Evolutionary conservation across 2,888 invertebrate genomes (phyloP), one percentile per base, ranked within the genome.

Genomic region (Clusia tigrina): DNA sequence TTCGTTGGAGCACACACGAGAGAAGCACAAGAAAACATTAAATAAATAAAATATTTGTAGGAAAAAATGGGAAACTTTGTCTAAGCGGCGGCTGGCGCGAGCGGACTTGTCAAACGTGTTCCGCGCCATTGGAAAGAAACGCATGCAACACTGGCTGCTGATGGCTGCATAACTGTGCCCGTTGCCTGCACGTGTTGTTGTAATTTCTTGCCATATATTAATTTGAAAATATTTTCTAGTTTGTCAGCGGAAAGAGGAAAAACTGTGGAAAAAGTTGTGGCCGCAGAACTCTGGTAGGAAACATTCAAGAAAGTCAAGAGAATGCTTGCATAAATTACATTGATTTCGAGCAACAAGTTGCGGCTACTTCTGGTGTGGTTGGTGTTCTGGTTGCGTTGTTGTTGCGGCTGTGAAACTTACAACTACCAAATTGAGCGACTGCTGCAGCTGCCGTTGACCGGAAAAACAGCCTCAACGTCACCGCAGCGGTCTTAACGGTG

Each of bases 101-200:
- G 46, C 57, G 73, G 76, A 53, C 74, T 76, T 74, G 74, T 76
- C 74, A 74, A 74, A 74, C 74, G 75, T 76, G 74, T 74, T 74
- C 61, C 67, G 58, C 74, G 71, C 72, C 71, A 73, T 73, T 76
- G 73, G 72, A 74, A 72, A n/a, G n/a, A n/a, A n/a, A 70, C 67
- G 74, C 74, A 70, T 72, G 69, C 72, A 69, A 67, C 67, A 59
- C n/a, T n/a, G 24, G 23, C 56, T 37, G n/a, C 64, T 58, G 46
- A 54, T 60, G 60, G 58, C 60, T 62, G 52, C 64, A 69, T 74
- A 74, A 74, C 73, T 74, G 73, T 74, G 73, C 54, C 51, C 22
- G n/a, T n/a, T n/a, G n/a, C n/a, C n/a, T n/a, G n/a, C n/a, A n/a
- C n/a, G n/a, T n/a, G n/a, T n/a, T n/a, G n/a, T n/a, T n/a, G n/a